Percentiles rank a stretch among this genome's conserved stretches.
These are phyloP conservation scores for Amphiprion clarkii DNA, from an alignment of 2,797 vertebrate species.

Conservation along the genomic window DNA sequence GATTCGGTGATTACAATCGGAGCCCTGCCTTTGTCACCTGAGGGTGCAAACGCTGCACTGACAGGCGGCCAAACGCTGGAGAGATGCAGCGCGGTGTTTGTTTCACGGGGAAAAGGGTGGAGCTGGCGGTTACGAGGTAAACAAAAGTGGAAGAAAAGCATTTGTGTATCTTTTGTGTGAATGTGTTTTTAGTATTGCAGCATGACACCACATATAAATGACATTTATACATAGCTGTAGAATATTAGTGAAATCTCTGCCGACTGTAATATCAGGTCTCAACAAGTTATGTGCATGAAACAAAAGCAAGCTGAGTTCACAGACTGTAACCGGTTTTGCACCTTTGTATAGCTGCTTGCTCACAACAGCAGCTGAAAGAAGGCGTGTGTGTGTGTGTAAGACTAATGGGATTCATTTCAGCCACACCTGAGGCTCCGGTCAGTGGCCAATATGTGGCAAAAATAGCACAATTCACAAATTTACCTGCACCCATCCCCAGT, in stretches of 20 bases:
- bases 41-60: conserved; percentile 23
- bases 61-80: conserved; percentile 10
- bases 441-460: conserved; percentile 3
- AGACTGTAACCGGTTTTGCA: conserved; percentile 54
- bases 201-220: too few species aligned
- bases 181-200: too few species aligned
- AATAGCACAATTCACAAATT: conserved; percentile 14
- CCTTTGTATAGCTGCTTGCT: conserved; percentile 18
- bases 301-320: background rate
- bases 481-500: background rate
- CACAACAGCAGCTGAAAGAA: conserved; percentile 2
- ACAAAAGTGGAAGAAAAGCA: background rate
- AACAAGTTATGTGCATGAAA: background rate
- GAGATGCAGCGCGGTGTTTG: background rate
- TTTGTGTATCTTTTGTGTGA: too few species aligned
- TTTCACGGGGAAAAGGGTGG: background rate
- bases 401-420: conserved; percentile 53
- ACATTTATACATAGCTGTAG: background rate
- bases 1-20: conserved; percentile 37
- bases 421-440: conserved; percentile 46
- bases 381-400: conserved; percentile 29
- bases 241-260: background rate
- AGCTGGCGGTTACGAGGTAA: background rate
- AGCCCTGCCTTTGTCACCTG: conserved; percentile 41
- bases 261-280: background rate